Percentiles rank a stretch among this genome's conserved stretches.
Conservation (phyloP, 2,888 invertebrate species). For the Tineola bisselliella region DNA sequence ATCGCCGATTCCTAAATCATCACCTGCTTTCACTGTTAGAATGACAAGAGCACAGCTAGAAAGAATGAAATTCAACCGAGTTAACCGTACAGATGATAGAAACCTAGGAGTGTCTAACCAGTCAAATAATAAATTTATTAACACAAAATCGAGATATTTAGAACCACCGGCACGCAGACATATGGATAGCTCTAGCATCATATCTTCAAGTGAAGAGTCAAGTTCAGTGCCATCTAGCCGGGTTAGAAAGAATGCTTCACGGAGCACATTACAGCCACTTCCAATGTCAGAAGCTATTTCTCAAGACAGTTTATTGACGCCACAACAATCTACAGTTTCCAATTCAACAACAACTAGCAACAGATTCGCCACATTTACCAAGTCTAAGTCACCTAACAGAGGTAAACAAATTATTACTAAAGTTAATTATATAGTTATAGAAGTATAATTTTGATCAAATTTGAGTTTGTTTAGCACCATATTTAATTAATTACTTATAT, state of each 20-base stretch:
- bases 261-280: slow-evolving; percentile 27
- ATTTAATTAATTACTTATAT: background rate
- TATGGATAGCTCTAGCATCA: slow-evolving; percentile 21
- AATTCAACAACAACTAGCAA: slow-evolving; percentile 49
- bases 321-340: slow-evolving; percentile 52
- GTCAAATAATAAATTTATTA: slow-evolving; percentile 27
- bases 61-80: slow-evolving; percentile 42
- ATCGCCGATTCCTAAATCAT: slow-evolving; percentile 22
- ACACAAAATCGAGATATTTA: slow-evolving; percentile 70
- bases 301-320: slow-evolving; percentile 61
- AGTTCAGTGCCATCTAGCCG: slow-evolving; percentile 45
- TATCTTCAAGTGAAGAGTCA: slow-evolving; percentile 74
- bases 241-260: slow-evolving; percentile 32
- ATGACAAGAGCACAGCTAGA: slow-evolving; percentile 56
- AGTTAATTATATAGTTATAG: too few relatives aligned
- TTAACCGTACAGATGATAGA: background rate
- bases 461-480: too few relatives aligned
- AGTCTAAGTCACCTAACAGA: slow-evolving; percentile 37
- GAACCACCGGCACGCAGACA: slow-evolving; percentile 56
- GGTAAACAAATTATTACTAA: slow-evolving; percentile 17
- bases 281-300: slow-evolving; percentile 43
- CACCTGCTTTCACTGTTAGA: slow-evolving; percentile 24
- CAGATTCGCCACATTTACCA: slow-evolving; percentile 42
- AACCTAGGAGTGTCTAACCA: slow-evolving; percentile 30
- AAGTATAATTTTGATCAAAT: too few relatives aligned